Evolutionary conservation across 2,888 invertebrate genomes (phyloP).

Genomic region (Drosophila fulvimacula): DNA sequence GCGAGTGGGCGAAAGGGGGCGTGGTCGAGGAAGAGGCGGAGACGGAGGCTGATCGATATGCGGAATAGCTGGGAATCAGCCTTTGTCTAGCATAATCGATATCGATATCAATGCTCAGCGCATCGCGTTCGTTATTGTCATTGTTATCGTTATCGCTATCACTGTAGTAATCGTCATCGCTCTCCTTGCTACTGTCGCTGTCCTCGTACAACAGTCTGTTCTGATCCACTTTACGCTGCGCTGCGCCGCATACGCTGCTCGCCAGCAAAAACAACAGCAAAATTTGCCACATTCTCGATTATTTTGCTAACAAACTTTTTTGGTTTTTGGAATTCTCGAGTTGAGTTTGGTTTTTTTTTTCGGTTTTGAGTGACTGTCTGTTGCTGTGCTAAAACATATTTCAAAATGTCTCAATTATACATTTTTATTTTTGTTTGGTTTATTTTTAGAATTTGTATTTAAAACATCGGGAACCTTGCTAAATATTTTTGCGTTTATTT

Average conservation of each 20-base stretch:
- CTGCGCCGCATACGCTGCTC: constrained; percentile 5
- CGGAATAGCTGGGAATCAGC: neutral
- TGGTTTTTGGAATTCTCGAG: neutral
- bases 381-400: constrained; percentile 28
- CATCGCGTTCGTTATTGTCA: constrained; percentile 44
- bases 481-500: constrained; percentile 40
- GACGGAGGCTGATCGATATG: neutral
- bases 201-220: constrained; percentile 20
- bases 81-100: constrained; percentile 19
- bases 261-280: constrained; percentile 11
- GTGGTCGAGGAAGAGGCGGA: neutral
- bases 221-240: constrained; percentile 16
- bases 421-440: constrained; percentile 6
- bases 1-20: neutral
- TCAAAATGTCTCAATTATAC: constrained; percentile 15
- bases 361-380: neutral
- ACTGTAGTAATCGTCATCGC: constrained; percentile 31
- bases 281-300: constrained; percentile 12
- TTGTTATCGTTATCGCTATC: constrained; percentile 43
- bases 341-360: constrained; percentile 2
- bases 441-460: constrained; percentile 29
- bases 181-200: constrained; percentile 31
- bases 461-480: constrained; percentile 45
- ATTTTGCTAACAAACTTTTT: neutral
- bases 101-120: constrained; percentile 38